Conservation (phyloP, 2,888 invertebrate genomes). For the Odontothrips loti region DNA sequence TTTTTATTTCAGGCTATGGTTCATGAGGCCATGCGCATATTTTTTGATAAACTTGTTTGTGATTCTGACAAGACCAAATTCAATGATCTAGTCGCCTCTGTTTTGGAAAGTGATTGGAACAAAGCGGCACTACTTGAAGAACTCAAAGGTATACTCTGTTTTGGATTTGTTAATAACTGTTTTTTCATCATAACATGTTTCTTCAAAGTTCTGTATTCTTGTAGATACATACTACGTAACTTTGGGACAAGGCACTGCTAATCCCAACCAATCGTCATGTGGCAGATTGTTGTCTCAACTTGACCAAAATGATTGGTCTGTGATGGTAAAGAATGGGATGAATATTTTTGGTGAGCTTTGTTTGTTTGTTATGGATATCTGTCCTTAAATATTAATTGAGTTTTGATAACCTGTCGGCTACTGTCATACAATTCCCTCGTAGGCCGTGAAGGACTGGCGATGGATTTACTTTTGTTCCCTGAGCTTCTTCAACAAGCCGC, state of each 20-base stretch:
- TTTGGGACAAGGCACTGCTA: slow-evolving; percentile 43
- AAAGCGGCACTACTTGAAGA: slow-evolving; percentile 41
- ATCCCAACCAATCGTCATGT: slow-evolving; percentile 44
- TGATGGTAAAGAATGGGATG: slow-evolving; percentile 58
- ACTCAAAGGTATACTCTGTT: slow-evolving; percentile 28
- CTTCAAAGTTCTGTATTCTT: neutral
- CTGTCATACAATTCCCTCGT: neutral
- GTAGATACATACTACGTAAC: slow-evolving; percentile 37
- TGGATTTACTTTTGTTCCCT: slow-evolving; percentile 54
- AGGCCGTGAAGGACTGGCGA: slow-evolving; percentile 6
- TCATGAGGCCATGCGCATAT: slow-evolving; percentile 71
- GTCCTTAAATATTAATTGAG: slow-evolving; percentile 27
- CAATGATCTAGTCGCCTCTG: slow-evolving; percentile 57
- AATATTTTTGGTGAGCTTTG: slow-evolving; percentile 59
- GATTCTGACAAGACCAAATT: slow-evolving; percentile 63
- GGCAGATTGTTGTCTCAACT: slow-evolving; percentile 28
- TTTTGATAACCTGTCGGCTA: neutral
- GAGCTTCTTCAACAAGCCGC: slow-evolving; percentile 64
- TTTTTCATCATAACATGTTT: neutral
- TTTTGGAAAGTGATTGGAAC: slow-evolving; percentile 47
- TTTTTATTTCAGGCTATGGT: slow-evolving; percentile 56
- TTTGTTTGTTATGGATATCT: neutral
- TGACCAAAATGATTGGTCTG: slow-evolving; percentile 53
- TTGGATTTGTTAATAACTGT: neutral
- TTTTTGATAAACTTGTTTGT: slow-evolving; percentile 67